A percentile compares a stretch with the other conserved stretches of the same genome.
These are phyloP conservation scores for Spinus pinus DNA, from an alignment of 2,797 vertebrate genomes.

Conservation along the genomic window DNA sequence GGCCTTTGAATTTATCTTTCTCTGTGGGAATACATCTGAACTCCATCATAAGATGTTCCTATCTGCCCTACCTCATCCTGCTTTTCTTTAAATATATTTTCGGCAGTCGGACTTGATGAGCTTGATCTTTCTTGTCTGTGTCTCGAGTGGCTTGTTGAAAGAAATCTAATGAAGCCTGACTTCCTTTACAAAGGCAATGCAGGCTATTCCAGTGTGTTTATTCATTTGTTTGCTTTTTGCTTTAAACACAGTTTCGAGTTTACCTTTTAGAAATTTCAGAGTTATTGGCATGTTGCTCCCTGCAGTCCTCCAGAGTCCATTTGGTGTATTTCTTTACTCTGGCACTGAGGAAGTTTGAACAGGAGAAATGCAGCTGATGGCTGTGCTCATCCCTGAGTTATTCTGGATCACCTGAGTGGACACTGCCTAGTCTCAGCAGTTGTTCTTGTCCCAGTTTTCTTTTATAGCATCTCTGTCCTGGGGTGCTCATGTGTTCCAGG, in stretches of 20 bases:
- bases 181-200: background rate
- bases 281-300: accelerated
- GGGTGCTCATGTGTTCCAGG: background rate
- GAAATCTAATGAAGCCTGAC: background rate
- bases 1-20: background rate
- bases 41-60: background rate
- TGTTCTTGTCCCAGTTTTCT: background rate
- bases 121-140: background rate
- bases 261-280: background rate
- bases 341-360: background rate
- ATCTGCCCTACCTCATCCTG: background rate
- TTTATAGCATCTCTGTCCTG: background rate
- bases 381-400: background rate
- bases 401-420: background rate
- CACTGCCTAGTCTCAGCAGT: background rate
- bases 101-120: background rate
- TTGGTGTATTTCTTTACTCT: background rate
- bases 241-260: background rate
- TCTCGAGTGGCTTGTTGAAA: background rate
- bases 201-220: background rate
- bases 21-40: background rate
- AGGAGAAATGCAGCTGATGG: background rate
- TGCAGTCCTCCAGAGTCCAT: background rate
- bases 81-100: background rate
- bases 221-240: background rate